Evolutionary conservation across 2,113 vertebrate species (phyloP).

Genomic region (Marcusenius ussheri): DNA sequence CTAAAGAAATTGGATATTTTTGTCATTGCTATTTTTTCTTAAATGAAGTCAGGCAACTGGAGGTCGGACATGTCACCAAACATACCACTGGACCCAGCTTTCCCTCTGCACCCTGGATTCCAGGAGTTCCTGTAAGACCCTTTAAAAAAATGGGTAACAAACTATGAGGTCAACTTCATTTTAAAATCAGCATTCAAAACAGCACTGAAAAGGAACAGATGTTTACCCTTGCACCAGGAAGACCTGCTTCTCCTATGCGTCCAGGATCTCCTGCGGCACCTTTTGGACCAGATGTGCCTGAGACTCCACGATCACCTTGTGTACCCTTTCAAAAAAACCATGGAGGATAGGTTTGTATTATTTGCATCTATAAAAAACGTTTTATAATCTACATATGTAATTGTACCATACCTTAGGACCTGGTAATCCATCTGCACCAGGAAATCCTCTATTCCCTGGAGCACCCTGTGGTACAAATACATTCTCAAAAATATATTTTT

Average conservation of each 20-base stretch:
- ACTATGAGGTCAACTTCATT: background rate
- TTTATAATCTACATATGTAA: background rate
- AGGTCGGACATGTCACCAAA: background rate
- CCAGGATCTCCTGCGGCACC: constrained; percentile 86
- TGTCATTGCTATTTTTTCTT: background rate
- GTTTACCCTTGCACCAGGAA: constrained; percentile 92
- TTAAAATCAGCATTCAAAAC: background rate
- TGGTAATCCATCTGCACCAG: constrained; percentile 90
- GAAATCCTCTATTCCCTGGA: constrained; percentile 94
- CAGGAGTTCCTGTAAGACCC: constrained; percentile 95
- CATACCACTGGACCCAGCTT: constrained; percentile 89
- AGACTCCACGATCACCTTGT: constrained; percentile 83
- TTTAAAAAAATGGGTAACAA: constrained; percentile 40
- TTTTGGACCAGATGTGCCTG: constrained; percentile 85
- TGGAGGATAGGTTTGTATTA: background rate
- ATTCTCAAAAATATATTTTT: background rate
- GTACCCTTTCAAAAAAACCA: constrained; percentile 68
- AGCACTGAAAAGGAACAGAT: background rate
- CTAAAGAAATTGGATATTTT: constrained; percentile 46
- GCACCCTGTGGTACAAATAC: constrained; percentile 64
- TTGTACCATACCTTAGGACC: constrained; percentile 78
- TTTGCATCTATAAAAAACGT: background rate
- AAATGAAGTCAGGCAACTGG: background rate
- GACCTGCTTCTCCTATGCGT: constrained; percentile 85
- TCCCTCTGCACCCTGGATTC: constrained; percentile 90